Base-by-base conservation (phyloP, 2,888 invertebrate species). In the Parascotia fuliginaria region DNA sequence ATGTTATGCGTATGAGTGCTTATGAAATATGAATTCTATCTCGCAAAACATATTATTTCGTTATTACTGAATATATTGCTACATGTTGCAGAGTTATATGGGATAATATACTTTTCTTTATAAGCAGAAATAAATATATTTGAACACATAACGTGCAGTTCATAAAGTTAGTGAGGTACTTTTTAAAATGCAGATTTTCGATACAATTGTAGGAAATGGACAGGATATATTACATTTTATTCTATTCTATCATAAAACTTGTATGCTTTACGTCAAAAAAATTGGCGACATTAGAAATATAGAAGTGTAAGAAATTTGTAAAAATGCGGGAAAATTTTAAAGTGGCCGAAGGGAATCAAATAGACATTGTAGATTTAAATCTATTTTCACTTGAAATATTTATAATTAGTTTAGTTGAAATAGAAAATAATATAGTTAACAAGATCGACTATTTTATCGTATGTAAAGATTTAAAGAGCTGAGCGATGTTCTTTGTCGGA, bases 1-100 rank as follows among this genome's bases (percentile, higher is more conserved):
- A 89, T 87, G 77, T 82, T 85, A 84, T 85, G 83, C 80, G 83
- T 84, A 84, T 79, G 85, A 85, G 84, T 87, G 85, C 85, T 87
- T 87, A 87, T 89, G 88, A 91, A 89, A 90, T 89, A 91, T 90
- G 89, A 88, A 90, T 88, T 87, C 86, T 84, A 86, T 89, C 82
- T 89, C 79, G 75, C 81, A 83, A 87, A 87, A 87, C 87, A 86
- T 89, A 87, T 88, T 90, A 89, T 88, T 89, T 81, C 83, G 86
- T 88, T 90, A 89, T 89, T 88, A 83, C 87, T 79, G 73, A 83
- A 85, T 84, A 85, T 85, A 88, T 87, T 83, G 85, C 80, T 83
- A 84, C 83, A 81, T 81, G 80, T 83, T 81, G 73, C 74, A 61
- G 77, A 75, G 76, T 79, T 79, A 80, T 75, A 79, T 74, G 77